Evolutionary conservation across 1,140 invertebrate species (phyloP), one percentile per base, ranked within the genome.

Genomic region (Antheraea pernyi): DNA sequence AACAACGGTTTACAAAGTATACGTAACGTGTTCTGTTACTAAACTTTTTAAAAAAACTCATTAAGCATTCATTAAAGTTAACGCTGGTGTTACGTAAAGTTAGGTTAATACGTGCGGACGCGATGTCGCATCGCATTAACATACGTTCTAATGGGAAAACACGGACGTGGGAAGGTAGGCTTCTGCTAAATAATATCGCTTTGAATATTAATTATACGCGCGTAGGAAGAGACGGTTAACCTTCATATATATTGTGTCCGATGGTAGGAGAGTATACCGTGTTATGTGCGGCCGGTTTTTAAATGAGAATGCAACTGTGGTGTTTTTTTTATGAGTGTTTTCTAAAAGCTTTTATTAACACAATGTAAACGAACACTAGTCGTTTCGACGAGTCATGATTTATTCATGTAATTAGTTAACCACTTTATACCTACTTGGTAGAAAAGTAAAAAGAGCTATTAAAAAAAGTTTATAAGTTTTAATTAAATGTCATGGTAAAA

Each of bases 141-240:
- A 67, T 70, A 70, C 30, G 66, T 71, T 65, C 65, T 70, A 68
- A 70, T 68, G 60, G 16, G 68, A 48, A 22, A 16, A 62, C 7
- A 42, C 46, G 46, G 46, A 13, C 46, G 11, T 13, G 11, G 16
- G 46, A 53, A 9, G 11, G 16, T 16, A 53, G 46, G 46, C 46
- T 53, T 53, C 46, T 53, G 16, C 16, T 53, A n/a, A 16, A 53
- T 6, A 13, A 53, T 13, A 53, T 53, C 46, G 46, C 13, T 53
- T 53, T 53, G 46, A 13, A 53, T 53, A 53, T 53, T 53, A 53
- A 53, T 53, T 53, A 53, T 13, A 53, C 46, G 5, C 13, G 46
- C 46, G 46, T 53, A 53, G 46, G 46, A 16, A 5, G 46, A 53
- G 16, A 53, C 46, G 1, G 46, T 53, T 53, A 53, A 53, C 46